Conservation (phyloP, 2,888 invertebrate species). For the Cylloceria caligata region DNA sequence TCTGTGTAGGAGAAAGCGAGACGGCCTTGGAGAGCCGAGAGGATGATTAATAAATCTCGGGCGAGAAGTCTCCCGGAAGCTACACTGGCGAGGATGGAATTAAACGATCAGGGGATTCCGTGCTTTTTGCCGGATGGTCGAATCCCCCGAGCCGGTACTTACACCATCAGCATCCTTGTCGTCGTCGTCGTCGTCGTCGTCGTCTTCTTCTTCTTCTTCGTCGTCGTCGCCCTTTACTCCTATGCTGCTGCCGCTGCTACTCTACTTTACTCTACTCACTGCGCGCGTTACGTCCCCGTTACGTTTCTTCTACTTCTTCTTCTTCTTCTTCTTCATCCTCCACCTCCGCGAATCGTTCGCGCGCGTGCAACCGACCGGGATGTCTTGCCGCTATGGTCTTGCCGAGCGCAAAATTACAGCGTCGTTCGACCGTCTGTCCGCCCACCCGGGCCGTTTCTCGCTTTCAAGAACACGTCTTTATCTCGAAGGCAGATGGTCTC, state of each 20-base stretch:
- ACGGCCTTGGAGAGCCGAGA: conserved; percentile 25
- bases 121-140: conserved; percentile 70
- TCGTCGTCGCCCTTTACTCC: conserved; percentile 52
- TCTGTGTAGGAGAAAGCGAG: conserved; percentile 1
- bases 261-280: conserved; percentile 57
- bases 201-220: conserved; percentile 51
- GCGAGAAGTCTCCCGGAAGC: conserved; percentile 68
- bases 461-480: conserved; percentile 62
- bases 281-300: conserved; percentile 71
- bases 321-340: conserved; percentile 59
- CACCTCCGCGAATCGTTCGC: conserved; percentile 51
- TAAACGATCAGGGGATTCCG: conserved; percentile 72
- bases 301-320: conserved; percentile 66
- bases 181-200: conserved; percentile 43
- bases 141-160: conserved; percentile 65
- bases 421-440: conserved; percentile 13
- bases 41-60: conserved; percentile 74
- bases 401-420: conserved; percentile 66
- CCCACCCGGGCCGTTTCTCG: conserved; percentile 33
- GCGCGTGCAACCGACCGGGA: conserved; percentile 62
- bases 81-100: conserved; percentile 70
- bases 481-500: conserved; percentile 57
- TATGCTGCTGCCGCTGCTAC: conserved; percentile 39
- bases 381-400: conserved; percentile 63
- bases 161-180: conserved; percentile 72